phyloP scores from a whole-genome alignment of 2,797 vertebrate species.

The Spinibarbus caldwelli region DNA sequence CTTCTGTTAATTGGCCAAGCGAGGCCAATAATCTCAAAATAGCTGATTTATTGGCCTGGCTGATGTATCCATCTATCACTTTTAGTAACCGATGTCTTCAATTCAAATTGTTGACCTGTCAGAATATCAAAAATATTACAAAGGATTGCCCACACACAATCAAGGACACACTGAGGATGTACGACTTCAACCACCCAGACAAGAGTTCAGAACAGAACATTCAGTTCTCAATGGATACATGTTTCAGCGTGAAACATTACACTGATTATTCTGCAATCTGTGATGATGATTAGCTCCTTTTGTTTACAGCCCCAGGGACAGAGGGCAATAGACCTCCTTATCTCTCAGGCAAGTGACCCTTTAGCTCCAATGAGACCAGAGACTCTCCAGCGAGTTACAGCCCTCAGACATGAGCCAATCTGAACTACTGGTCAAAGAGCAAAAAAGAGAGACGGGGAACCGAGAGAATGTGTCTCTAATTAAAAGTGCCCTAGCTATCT shows the following conservation, averaged over 20 bases:
- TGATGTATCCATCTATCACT: neutral
- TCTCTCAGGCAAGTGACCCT: constrained; percentile 20
- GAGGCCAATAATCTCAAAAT: constrained; percentile 26
- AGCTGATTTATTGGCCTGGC: constrained; percentile 3
- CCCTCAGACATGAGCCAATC: constrained; percentile 37
- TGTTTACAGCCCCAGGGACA: constrained; percentile 1
- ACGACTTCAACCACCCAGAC: neutral
- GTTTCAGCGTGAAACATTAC: neutral
- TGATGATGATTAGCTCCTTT: constrained; percentile 13
- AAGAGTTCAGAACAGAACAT: constrained; percentile 17
- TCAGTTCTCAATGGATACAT: neutral
- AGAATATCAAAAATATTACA: neutral
- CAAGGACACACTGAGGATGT: neutral
- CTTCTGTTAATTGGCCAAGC: constrained; percentile 8
- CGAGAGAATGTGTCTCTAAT: constrained; percentile 61
- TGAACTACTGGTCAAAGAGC: constrained; percentile 44
- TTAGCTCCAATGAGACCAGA: constrained; percentile 26
- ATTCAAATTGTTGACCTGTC: neutral
- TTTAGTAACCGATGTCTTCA: neutral
- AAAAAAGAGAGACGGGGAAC: constrained; percentile 19
- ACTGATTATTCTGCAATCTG: neutral
- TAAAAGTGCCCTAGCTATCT: constrained; percentile 64
- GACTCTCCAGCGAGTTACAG: constrained; percentile 30
- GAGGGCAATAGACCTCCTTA: neutral
- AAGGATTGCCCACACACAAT: neutral